Percentiles rank a stretch among this genome's conserved stretches.
phyloP scores from a whole-genome alignment of 2,888 invertebrate species.

The Hirtodrosophila duncani region DNA sequence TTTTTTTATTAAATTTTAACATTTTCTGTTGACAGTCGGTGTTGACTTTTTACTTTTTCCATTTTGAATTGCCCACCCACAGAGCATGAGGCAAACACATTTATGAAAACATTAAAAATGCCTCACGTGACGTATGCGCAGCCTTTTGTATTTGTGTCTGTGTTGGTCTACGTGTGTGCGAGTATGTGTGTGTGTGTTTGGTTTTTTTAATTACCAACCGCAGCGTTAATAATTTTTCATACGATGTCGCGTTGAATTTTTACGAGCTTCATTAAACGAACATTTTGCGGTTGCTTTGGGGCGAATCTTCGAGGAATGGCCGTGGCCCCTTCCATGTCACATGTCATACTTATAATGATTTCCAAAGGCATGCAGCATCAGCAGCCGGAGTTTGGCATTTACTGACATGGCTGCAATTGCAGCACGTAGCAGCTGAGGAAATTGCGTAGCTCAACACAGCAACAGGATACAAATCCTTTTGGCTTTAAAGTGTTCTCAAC shows the following conservation, averaged over 20 bases:
- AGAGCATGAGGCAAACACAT: slow-evolving; percentile 34
- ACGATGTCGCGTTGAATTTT: slow-evolving; percentile 15
- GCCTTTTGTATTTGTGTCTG: too few species aligned
- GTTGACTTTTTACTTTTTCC: slow-evolving; percentile 22
- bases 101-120: slow-evolving; percentile 42
- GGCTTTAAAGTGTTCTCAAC: slow-evolving; percentile 21
- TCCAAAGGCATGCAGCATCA: slow-evolving; percentile 20
- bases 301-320: slow-evolving; percentile 16
- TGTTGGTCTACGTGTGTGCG: too few species aligned
- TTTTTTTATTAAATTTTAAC: slow-evolving; percentile 37
- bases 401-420: slow-evolving; percentile 61
- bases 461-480: slow-evolving; percentile 12
- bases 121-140: slow-evolving; percentile 46
- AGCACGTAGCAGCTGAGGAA: slow-evolving; percentile 53
- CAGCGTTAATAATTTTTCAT: slow-evolving; percentile 35
- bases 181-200: too few species aligned
- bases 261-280: slow-evolving; percentile 38
- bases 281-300: slow-evolving; percentile 15
- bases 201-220: slow-evolving; percentile 47
- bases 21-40: slow-evolving; percentile 43
- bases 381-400: slow-evolving; percentile 41
- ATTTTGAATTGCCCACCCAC: slow-evolving; percentile 22
- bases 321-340: too few species aligned
- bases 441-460: slow-evolving; percentile 46
- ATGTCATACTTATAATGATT: slow-evolving; percentile 37